A percentile compares a stretch with the other conserved stretches of the same genome.
Conservation (phyloP, 2,113 vertebrate genomes). For the Ranitomeya imitator region DNA sequence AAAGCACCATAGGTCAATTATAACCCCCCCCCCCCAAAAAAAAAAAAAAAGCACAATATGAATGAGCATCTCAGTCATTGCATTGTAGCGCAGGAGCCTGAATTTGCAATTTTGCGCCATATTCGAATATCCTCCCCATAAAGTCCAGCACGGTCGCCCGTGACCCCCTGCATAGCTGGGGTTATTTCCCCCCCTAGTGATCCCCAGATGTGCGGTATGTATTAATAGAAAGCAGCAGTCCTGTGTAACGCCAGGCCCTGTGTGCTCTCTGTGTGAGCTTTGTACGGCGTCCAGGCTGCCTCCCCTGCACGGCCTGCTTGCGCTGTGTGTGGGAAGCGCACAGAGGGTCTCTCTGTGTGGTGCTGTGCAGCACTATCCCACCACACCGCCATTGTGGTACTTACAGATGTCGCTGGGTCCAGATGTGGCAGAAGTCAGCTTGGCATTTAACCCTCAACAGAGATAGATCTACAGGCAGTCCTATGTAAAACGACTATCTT, state of each 20-base stretch:
- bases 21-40: no score
- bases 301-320: slow-evolving; percentile 36
- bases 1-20: no score
- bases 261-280: slow-evolving; percentile 17
- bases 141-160: neutral
- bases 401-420: neutral
- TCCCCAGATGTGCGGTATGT: slow-evolving; percentile 23
- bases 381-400: neutral
- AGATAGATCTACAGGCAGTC: neutral
- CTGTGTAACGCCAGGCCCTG: neutral
- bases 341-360: slow-evolving; percentile 26
- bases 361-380: neutral
- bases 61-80: no score
- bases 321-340: slow-evolving; percentile 51
- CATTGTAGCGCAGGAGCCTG: neutral
- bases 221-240: slow-evolving; percentile 34
- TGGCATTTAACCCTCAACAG: neutral
- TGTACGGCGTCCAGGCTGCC: slow-evolving; percentile 40
- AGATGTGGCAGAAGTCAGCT: neutral
- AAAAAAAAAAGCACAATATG: no score
- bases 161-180: neutral
- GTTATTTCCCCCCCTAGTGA: neutral
- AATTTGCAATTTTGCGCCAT: neutral
- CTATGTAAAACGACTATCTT: slow-evolving; percentile 13
- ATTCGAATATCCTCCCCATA: neutral